A percentile compares a stretch with the other conserved stretches of the same genome.
Evolutionary conservation across 1,140 invertebrate genomes (phyloP).

Genomic region (Lucilia cuprina): DNA sequence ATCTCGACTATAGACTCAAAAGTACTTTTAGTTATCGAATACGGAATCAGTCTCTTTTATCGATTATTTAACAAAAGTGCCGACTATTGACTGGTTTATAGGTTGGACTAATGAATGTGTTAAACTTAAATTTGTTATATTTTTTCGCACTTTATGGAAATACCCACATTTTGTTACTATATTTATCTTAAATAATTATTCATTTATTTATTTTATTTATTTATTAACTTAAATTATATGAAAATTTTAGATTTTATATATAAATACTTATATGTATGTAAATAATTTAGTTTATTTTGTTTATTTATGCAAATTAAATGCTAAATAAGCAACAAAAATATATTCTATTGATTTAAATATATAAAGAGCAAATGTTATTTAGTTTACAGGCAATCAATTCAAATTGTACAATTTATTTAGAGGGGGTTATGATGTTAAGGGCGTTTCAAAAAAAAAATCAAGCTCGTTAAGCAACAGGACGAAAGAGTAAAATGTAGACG

Average conservation of each 20-base stretch:
- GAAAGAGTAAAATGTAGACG: neutral
- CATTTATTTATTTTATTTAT: neutral
- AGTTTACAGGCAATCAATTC: neutral
- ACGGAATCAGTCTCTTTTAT: too few relatives aligned
- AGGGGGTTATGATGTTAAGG: neutral
- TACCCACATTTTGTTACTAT: neutral
- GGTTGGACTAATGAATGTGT: too few relatives aligned
- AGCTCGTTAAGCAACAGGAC: neutral
- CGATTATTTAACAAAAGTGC: neutral
- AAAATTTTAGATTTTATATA: neutral
- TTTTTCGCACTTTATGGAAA: neutral
- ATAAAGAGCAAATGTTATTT: neutral
- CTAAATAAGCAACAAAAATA: constrained; percentile 12
- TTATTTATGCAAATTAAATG: constrained; percentile 4
- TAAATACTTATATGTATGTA: neutral
- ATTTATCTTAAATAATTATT: neutral
- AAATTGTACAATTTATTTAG: neutral
- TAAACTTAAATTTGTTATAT: neutral
- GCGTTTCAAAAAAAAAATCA: neutral
- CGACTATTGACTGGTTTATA: neutral
- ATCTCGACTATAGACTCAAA: too few relatives aligned
- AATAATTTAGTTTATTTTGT: neutral
- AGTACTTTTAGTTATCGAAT: too few relatives aligned
- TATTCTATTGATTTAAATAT: neutral
- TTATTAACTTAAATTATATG: neutral